A percentile compares a stretch with the other conserved stretches of the same genome.
Evolutionary conservation across 2,888 invertebrate species (phyloP).

Genomic region (Drosophila helvetica): DNA sequence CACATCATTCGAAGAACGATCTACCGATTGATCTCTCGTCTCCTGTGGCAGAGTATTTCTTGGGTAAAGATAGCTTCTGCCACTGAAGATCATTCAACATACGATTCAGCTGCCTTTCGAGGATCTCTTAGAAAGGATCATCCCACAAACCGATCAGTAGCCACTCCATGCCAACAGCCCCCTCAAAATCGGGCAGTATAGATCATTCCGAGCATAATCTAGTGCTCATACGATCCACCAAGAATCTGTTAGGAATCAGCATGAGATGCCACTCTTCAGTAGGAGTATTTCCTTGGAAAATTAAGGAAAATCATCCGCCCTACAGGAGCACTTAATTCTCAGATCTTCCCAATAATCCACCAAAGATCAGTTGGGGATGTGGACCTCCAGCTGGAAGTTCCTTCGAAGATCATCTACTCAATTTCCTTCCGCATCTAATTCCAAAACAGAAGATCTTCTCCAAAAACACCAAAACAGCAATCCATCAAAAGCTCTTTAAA

Average conservation of each 20-base stretch:
- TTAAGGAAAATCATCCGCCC: too few relatives aligned
- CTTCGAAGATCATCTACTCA: neutral
- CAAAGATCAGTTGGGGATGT: neutral
- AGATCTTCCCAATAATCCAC: neutral
- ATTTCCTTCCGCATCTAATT: neutral
- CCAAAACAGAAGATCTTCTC: neutral
- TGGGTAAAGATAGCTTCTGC: neutral
- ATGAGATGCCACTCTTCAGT: too few relatives aligned
- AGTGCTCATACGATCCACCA: too few relatives aligned
- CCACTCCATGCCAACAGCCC: neutral
- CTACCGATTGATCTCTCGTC: neutral
- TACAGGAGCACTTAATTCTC: too few relatives aligned
- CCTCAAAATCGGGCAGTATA: too few relatives aligned
- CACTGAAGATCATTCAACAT: constrained; percentile 4
- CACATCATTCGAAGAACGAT: too few relatives aligned
- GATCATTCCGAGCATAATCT: too few relatives aligned
- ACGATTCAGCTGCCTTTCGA: neutral
- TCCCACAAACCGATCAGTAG: neutral
- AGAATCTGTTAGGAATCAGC: too few relatives aligned
- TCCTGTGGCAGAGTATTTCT: neutral
- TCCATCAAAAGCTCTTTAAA: neutral
- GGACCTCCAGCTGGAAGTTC: neutral
- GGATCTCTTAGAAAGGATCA: neutral
- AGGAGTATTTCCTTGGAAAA: too few relatives aligned
- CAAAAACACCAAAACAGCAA: neutral